Conservation (phyloP, 2,888 invertebrate species). For the Eledona agricola region DNA sequence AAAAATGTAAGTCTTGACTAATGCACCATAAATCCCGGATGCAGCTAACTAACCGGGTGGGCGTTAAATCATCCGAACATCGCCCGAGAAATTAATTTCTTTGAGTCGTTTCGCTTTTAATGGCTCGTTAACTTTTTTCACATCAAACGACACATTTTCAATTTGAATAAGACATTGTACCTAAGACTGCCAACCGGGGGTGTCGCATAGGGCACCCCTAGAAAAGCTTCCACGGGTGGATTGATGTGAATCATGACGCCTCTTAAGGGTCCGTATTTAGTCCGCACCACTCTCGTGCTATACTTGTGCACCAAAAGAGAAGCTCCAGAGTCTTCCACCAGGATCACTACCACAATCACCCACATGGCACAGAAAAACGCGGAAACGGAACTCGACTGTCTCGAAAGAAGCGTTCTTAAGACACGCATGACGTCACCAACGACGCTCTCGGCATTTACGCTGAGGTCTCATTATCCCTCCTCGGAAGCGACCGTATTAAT, state of each 20-base stretch:
- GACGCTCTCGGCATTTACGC: constrained; percentile 50
- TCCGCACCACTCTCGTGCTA: constrained; percentile 83
- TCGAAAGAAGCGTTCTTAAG: constrained; percentile 50
- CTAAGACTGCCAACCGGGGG: constrained; percentile 89
- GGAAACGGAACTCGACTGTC: constrained; percentile 55
- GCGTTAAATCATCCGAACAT: too few relatives aligned
- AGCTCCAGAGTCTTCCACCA: constrained; percentile 65
- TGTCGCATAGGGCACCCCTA: constrained; percentile 94
- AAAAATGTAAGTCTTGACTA: too few relatives aligned
- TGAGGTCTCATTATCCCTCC: constrained; percentile 41
- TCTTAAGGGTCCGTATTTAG: constrained; percentile 88
- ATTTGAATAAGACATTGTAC: constrained; percentile 51
- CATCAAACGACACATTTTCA: too few relatives aligned
- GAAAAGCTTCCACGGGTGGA: constrained; percentile 88
- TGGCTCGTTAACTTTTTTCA: too few relatives aligned
- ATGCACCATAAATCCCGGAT: too few relatives aligned
- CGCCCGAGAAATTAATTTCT: too few relatives aligned
- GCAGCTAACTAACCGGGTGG: too few relatives aligned
- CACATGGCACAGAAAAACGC: constrained; percentile 57
- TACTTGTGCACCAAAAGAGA: constrained; percentile 76
- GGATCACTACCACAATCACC: constrained; percentile 68
- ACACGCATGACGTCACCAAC: constrained; percentile 61
- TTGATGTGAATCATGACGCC: constrained; percentile 85
- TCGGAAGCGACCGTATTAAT: constrained; percentile 34
- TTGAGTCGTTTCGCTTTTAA: too few relatives aligned